phyloP scores from a whole-genome alignment of 2,888 invertebrate species.

The Diarsia dahlii region DNA sequence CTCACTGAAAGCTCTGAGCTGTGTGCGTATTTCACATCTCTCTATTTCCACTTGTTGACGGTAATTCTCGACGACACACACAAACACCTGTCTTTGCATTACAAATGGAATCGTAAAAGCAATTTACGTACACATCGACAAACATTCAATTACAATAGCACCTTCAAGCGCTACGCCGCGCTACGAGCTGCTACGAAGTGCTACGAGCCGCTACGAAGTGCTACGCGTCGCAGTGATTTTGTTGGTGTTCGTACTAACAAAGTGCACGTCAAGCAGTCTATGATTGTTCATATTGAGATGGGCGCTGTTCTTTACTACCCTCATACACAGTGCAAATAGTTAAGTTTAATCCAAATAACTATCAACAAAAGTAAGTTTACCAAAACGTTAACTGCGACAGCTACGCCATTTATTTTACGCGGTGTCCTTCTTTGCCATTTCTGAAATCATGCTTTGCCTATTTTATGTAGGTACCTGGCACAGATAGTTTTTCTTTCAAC shows the following conservation, averaged over 20 bases:
- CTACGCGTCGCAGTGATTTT: conserved; percentile 22
- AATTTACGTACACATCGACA: conserved; percentile 43
- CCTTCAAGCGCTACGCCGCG: conserved; percentile 34
- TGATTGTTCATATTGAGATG: conserved; percentile 87
- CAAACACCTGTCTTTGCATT: conserved; percentile 21
- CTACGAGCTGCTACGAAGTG: conserved; percentile 38
- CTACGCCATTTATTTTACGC: too few species aligned
- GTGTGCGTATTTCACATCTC: neutral
- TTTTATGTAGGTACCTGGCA: neutral
- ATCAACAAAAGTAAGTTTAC: neutral
- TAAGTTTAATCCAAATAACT: conserved; percentile 12
- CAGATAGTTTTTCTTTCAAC: neutral
- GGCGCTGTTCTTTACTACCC: conserved; percentile 63
- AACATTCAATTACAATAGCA: conserved; percentile 57
- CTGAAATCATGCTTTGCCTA: neutral
- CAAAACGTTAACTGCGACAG: neutral
- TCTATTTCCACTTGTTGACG: neutral
- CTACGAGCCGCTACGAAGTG: conserved; percentile 37
- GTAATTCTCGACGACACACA: neutral
- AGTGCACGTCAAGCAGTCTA: conserved; percentile 84
- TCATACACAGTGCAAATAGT: conserved; percentile 38
- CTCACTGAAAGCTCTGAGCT: neutral
- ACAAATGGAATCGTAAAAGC: conserved; percentile 40
- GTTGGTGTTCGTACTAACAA: conserved; percentile 66
- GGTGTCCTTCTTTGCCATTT: neutral